Evolutionary conservation across 2,888 invertebrate species (phyloP).

Genomic region (Thysanoteuthis rhombus): DNA sequence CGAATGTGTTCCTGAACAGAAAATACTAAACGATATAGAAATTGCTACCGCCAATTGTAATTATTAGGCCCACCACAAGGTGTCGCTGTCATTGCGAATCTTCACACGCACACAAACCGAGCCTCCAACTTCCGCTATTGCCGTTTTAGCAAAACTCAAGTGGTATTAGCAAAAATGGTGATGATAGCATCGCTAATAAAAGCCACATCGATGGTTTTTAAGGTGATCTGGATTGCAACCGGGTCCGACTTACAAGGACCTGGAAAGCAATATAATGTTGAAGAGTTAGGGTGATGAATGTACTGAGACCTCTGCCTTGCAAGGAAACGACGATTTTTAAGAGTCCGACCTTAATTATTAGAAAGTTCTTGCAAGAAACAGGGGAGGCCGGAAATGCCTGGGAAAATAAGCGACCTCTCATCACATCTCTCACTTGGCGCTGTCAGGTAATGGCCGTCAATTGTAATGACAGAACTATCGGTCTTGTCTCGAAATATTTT

Average conservation of each 20-base stretch:
- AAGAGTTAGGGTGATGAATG: neutral
- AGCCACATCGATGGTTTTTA: neutral
- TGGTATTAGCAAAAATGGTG: constrained; percentile 12
- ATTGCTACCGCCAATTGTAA: neutral
- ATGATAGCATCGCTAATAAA: neutral
- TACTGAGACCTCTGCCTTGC: neutral
- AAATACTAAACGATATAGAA: neutral
- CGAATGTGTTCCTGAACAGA: neutral
- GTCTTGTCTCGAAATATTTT: neutral
- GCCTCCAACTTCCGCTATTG: neutral
- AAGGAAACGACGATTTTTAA: neutral
- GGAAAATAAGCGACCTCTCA: neutral
- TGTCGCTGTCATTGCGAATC: neutral
- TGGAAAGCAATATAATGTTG: neutral
- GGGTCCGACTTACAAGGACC: neutral
- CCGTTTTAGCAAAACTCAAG: neutral
- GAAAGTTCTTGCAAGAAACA: neutral
- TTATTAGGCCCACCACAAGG: neutral
- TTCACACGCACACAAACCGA: neutral
- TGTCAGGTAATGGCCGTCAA: neutral
- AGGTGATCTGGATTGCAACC: neutral
- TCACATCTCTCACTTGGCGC: neutral
- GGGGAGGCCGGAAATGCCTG: neutral
- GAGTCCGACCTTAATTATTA: neutral
- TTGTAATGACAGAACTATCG: neutral